phyloP scores from a whole-genome alignment of 53 echinoderm and acorn worm genomes.

The Echinarachnius parma region DNA sequence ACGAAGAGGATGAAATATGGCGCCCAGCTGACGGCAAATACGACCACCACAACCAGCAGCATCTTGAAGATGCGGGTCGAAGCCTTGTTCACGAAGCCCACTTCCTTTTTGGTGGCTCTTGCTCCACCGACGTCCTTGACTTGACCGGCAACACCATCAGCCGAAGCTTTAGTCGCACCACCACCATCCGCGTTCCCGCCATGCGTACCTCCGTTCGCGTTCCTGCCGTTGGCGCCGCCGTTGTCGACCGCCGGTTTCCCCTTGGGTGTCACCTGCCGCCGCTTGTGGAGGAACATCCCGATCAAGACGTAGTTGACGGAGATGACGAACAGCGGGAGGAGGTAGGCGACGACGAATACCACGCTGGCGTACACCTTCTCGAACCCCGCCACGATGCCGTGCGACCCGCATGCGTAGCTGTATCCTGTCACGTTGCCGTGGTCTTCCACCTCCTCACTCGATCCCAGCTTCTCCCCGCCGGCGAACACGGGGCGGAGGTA shows the following conservation, averaged over 20 bases:
- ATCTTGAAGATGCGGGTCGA: constrained; percentile 40
- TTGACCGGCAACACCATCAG: no score
- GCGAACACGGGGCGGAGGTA: constrained; percentile 20
- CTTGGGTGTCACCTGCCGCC: constrained; percentile 7
- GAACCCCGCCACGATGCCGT: constrained; percentile 40
- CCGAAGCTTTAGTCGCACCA: no score
- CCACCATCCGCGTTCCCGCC: no score
- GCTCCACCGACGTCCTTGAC: no score
- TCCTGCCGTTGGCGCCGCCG: no score
- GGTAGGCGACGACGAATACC: constrained; percentile 33
- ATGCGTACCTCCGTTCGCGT: no score
- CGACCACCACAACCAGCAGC: constrained; percentile 40
- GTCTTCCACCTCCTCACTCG: constrained; percentile 27
- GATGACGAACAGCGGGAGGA: constrained; percentile 51
- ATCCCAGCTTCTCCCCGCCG: no score
- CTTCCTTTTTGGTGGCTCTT: neutral
- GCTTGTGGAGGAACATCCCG: constrained; percentile 18
- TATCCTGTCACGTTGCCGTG: constrained; percentile 27
- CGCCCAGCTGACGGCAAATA: constrained; percentile 55
- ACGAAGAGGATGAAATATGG: constrained; percentile 66
- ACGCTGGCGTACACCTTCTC: constrained; percentile 49
- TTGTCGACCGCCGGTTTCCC: neutral
- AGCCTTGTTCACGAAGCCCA: neutral
- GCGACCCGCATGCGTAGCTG: constrained; percentile 55
- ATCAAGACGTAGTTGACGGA: constrained; percentile 43